Percentiles rank a stretch among this genome's conserved stretches.
Evolutionary conservation across 1,140 invertebrate species (phyloP).

Genomic region (Frieseomelitta varia): DNA sequence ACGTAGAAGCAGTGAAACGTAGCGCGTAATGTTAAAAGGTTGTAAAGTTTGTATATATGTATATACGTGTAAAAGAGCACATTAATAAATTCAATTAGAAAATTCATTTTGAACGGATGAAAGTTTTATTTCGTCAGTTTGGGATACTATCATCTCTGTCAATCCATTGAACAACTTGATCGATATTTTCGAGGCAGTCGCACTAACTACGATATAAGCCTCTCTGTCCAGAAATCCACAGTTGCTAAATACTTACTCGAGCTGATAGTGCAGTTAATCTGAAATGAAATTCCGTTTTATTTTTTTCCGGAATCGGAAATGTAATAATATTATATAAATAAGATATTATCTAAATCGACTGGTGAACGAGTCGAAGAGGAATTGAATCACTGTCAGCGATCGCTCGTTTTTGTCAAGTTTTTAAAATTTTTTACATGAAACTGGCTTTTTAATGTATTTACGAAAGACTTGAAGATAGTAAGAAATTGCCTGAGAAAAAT

Average conservation of each 20-base stretch:
- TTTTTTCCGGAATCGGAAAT: neutral
- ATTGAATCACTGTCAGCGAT: too few species aligned
- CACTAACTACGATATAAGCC: neutral
- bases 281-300: neutral
- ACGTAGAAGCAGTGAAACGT: conserved; percentile 15
- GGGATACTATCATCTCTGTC: neutral
- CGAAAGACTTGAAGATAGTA: too few species aligned
- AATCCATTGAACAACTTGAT: neutral
- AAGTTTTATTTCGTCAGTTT: neutral
- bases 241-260: neutral
- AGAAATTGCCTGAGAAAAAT: too few species aligned
- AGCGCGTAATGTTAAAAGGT: neutral
- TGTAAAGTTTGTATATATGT: conserved; percentile 45
- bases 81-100: conserved; percentile 35
- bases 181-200: neutral
- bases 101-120: conserved; percentile 4
- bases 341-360: too few species aligned
- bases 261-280: neutral
- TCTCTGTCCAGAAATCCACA: conserved; percentile 18
- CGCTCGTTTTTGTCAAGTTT: too few species aligned
- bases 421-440: too few species aligned
- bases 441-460: too few species aligned
- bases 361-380: too few species aligned
- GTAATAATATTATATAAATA: neutral
- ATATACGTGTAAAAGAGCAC: conserved; percentile 7